phyloP scores from a whole-genome alignment of 2,888 invertebrate genomes.

The Apomyelois bistriatella region DNA sequence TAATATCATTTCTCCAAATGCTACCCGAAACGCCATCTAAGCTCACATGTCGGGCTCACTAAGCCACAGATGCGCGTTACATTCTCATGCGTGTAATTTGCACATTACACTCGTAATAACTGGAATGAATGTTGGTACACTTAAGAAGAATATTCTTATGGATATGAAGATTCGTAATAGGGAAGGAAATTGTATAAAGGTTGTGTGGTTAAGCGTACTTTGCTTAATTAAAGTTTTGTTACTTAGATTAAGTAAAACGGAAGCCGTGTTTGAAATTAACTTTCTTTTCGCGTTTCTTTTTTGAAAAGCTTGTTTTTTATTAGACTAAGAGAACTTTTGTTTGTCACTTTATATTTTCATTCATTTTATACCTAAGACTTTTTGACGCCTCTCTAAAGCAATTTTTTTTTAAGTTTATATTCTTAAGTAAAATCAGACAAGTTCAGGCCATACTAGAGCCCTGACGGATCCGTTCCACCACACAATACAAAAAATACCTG shows the following conservation, averaged over 20 bases:
- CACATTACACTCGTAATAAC: constrained; percentile 17
- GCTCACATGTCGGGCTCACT: constrained; percentile 3
- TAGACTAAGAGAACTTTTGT: too few relatives aligned
- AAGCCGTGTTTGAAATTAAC: too few relatives aligned
- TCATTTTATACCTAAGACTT: too few relatives aligned
- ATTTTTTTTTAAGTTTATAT: too few relatives aligned
- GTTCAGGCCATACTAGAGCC: too few relatives aligned
- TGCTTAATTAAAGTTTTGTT: neutral
- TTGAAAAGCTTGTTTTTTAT: too few relatives aligned
- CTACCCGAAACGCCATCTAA: neutral
- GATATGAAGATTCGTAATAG: neutral
- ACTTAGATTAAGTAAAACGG: neutral
- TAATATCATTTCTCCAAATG: constrained; percentile 1
- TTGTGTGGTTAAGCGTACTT: neutral
- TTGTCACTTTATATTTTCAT: too few relatives aligned
- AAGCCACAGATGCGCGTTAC: constrained; percentile 9
- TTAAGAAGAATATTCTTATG: neutral
- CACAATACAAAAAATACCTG: too few relatives aligned
- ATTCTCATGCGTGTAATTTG: constrained; percentile 15
- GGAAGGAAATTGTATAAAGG: neutral
- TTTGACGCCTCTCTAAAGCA: too few relatives aligned
- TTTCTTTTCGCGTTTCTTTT: too few relatives aligned
- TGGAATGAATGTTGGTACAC: constrained; percentile 9
- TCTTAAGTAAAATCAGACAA: too few relatives aligned
- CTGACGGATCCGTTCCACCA: too few relatives aligned